These are phyloP conservation scores for Hydropsyche betteni DNA, from an alignment of 2,888 invertebrate species.

Conservation along the genomic window DNA sequence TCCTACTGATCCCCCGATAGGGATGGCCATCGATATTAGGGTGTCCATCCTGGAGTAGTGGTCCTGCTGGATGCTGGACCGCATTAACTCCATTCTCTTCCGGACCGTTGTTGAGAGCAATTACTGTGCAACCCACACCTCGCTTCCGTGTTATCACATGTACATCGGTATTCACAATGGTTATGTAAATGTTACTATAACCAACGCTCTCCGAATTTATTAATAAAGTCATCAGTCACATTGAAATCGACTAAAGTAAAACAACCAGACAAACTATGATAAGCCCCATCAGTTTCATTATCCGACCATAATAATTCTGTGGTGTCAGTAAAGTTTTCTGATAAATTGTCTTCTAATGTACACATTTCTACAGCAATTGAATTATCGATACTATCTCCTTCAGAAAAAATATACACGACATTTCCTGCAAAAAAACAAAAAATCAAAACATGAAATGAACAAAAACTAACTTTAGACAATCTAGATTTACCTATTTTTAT, in stretches of 20 bases:
- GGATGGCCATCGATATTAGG: neutral
- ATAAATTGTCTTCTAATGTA: neutral
- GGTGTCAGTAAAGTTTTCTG: neutral
- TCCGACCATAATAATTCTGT: slow-evolving; percentile 32
- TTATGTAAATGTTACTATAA: neutral
- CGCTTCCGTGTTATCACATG: too few species aligned
- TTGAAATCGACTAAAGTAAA: slow-evolving; percentile 43
- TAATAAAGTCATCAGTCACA: slow-evolving; percentile 42
- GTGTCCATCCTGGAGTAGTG: neutral
- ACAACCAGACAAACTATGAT: slow-evolving; percentile 35
- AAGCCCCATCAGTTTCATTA: slow-evolving; percentile 8
- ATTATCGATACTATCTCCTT: slow-evolving; percentile 31
- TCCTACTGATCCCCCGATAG: neutral
- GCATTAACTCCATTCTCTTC: too few species aligned
- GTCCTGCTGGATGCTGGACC: too few species aligned
- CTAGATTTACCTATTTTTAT: slow-evolving; percentile 43
- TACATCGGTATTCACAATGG: neutral
- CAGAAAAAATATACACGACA: slow-evolving; percentile 25
- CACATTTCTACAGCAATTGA: slow-evolving; percentile 20
- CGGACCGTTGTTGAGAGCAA: too few species aligned
- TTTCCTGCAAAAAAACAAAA: slow-evolving; percentile 32
- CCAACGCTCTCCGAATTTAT: slow-evolving; percentile 44
- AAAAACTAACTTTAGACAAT: neutral
- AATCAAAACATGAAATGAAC: too few species aligned
- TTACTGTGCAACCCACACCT: too few species aligned